These are phyloP conservation scores for Daubentonia madagascariensis DNA, from an alignment of 2,113 vertebrate genomes.

Conservation along the genomic window DNA sequence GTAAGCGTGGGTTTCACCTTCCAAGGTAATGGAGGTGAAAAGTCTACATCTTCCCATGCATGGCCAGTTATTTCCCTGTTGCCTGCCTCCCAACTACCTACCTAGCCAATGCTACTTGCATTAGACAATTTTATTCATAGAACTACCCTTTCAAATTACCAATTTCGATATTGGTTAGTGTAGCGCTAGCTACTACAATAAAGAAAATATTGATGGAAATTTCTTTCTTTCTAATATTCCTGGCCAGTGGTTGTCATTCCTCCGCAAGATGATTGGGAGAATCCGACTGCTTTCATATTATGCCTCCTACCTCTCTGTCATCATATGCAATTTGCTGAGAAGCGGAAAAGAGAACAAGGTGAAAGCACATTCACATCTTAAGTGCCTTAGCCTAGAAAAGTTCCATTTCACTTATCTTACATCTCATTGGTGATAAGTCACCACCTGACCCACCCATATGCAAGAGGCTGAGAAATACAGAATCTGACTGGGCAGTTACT, in stretches of 20 bases:
- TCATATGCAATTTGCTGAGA: not conserved
- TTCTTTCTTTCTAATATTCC: not conserved
- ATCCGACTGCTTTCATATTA: not conserved
- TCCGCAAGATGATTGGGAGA: not conserved
- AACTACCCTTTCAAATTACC: not conserved
- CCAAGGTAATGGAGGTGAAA: not conserved
- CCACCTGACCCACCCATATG: not conserved
- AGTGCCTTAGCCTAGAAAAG: not conserved
- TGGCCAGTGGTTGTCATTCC: not conserved
- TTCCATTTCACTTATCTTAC: not conserved
- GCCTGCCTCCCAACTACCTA: not conserved
- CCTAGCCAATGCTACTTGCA: not conserved
- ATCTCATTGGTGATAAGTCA: not conserved
- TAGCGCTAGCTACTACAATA: not conserved
- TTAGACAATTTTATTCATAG: not conserved
- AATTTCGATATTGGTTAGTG: not conserved
- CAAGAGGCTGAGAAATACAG: not conserved
- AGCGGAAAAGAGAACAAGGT: not conserved
- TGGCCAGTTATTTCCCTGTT: not conserved
- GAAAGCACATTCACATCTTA: not conserved
- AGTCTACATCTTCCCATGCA: accelerated
- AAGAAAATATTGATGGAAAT: not conserved
- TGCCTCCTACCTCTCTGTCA: not conserved
- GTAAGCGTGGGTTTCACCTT: not conserved
- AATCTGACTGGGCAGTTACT: not conserved